These are phyloP conservation scores for Channa striata DNA, from an alignment of 2,797 vertebrate species.

Conservation along the genomic window DNA sequence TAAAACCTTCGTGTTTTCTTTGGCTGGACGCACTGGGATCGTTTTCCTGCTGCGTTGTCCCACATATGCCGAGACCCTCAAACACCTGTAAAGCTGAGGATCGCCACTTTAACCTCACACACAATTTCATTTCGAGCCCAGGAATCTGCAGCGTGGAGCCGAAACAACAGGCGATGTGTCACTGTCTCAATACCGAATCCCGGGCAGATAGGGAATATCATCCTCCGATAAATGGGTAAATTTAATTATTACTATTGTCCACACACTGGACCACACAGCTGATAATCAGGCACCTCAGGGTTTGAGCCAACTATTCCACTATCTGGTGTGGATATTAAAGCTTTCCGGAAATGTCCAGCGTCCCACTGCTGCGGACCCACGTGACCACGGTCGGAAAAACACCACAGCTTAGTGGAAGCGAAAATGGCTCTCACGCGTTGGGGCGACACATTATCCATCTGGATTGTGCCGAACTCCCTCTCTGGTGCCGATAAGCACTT, in stretches of 20 bases:
- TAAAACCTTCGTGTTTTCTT: not conserved
- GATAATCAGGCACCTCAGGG: conserved; percentile 45
- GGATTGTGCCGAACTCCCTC: not conserved
- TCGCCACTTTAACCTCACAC: conserved; percentile 7
- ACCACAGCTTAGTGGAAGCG: not conserved
- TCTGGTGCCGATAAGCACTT: not conserved
- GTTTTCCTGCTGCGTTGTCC: not conserved
- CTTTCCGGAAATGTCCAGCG: not conserved
- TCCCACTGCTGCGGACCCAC: conserved; percentile 11
- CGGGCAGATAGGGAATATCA: conserved; percentile 33
- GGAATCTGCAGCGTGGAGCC: not conserved
- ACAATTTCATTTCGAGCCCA: conserved; percentile 1
- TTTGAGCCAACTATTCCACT: conserved; percentile 19
- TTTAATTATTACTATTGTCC: conserved; percentile 61
- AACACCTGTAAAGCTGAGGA: conserved; percentile 2
- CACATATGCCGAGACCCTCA: not conserved
- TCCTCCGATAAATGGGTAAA: conserved; percentile 39
- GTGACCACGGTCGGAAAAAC: not conserved
- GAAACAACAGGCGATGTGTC: conserved; percentile 21
- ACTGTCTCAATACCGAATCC: conserved; percentile 18
- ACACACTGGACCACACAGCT: conserved; percentile 31
- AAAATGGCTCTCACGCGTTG: conserved; percentile 2
- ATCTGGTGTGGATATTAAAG: conserved; percentile 6
- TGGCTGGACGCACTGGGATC: not conserved
- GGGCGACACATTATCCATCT: conserved; percentile 28